These are phyloP conservation scores for Tetrax tetrax DNA, from an alignment of 2,113 vertebrate species.

Conservation along the genomic window DNA sequence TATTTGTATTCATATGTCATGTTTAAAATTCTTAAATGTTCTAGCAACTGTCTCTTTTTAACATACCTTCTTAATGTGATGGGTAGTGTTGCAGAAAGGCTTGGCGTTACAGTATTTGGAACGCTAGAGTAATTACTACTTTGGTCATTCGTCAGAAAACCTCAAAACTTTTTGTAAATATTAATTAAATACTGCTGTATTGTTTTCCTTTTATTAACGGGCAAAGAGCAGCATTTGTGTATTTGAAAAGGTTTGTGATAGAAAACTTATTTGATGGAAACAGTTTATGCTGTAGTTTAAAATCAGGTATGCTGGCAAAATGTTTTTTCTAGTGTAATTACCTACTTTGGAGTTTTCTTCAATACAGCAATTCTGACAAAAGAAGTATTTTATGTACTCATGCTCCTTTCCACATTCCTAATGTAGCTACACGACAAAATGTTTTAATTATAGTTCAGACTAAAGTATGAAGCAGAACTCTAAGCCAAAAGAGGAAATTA, in stretches of 20 bases:
- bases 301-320: background rate
- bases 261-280: background rate
- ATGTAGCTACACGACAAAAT: background rate
- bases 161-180: conserved; percentile 17
- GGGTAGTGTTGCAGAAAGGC: background rate
- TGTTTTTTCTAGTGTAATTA: background rate
- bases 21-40: background rate
- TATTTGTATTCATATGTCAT: background rate
- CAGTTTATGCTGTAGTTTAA: background rate
- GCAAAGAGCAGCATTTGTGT: background rate
- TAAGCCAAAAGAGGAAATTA: background rate
- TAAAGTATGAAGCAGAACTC: background rate
- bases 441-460: background rate
- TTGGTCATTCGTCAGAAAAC: background rate
- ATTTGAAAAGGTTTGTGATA: background rate
- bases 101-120: background rate
- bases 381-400: background rate
- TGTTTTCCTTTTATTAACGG: conserved; percentile 11
- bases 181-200: conserved; percentile 9
- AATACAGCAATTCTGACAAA: background rate
- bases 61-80: background rate
- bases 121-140: background rate
- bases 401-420: background rate
- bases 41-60: background rate
- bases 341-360: background rate